Percentiles rank a stretch among this genome's conserved stretches.
Conservation (phyloP, 2,797 vertebrate genomes). For the Eleutherodactylus coqui region DNA sequence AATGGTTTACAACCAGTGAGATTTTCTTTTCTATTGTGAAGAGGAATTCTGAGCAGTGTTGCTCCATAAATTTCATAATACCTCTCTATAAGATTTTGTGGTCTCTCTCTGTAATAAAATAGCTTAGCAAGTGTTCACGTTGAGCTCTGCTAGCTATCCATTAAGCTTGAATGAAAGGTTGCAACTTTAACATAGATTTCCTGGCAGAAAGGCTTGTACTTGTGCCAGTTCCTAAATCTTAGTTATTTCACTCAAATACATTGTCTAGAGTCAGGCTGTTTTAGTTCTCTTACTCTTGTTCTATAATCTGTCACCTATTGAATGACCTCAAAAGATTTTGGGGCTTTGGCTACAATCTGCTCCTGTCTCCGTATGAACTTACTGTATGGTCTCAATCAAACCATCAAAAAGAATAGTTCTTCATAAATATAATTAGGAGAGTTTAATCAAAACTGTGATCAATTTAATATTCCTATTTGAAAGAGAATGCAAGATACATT, state of each 20-base stretch:
- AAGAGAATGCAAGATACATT: no score
- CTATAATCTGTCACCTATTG: slow-evolving; percentile 39
- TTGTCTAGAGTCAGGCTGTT: slow-evolving; percentile 44
- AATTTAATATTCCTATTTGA: neutral
- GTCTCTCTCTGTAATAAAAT: slow-evolving; percentile 52
- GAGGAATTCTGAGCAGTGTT: slow-evolving; percentile 35
- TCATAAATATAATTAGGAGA: neutral
- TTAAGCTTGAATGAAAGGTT: slow-evolving; percentile 57
- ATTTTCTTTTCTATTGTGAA: slow-evolving; percentile 42
- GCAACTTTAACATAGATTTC: slow-evolving; percentile 57
- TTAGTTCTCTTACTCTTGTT: slow-evolving; percentile 30
- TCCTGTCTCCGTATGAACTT: neutral
- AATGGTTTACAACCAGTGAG: slow-evolving; percentile 46
- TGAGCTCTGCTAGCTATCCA: slow-evolving; percentile 54
- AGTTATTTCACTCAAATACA: slow-evolving; percentile 48
- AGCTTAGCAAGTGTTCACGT: slow-evolving; percentile 48
- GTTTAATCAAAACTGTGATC: neutral
- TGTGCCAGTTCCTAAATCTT: slow-evolving; percentile 56
- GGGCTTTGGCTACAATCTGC: neutral
- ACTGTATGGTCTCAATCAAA: neutral
- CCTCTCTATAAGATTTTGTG: slow-evolving; percentile 54
- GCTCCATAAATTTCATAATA: slow-evolving; percentile 56
- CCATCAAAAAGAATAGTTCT: neutral
- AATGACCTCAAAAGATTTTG: slow-evolving; percentile 36
- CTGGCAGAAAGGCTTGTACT: slow-evolving; percentile 49